Evolutionary conservation across 2,888 invertebrate species (phyloP).

Genomic region (Lithophane socia): DNA sequence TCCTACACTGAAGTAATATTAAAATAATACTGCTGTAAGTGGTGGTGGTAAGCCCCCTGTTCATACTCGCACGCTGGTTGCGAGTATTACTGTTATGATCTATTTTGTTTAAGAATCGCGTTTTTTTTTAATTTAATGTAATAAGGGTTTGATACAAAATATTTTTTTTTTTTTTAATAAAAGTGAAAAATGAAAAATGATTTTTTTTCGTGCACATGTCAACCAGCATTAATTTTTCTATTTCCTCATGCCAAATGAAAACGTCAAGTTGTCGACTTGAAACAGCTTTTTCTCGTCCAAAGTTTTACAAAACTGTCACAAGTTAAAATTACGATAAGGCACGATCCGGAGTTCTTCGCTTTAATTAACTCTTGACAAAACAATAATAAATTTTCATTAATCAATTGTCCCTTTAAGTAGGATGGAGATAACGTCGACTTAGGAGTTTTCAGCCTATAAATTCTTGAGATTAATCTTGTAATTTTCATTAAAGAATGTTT

Average conservation of each 20-base stretch:
- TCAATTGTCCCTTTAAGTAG: conserved; percentile 60
- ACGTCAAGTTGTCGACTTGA: background rate
- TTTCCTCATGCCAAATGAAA: conserved; percentile 14
- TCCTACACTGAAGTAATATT: too few species aligned
- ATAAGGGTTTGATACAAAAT: background rate
- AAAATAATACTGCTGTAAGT: too few species aligned
- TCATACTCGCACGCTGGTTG: background rate
- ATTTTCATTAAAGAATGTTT: conserved; percentile 17
- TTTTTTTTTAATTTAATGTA: too few species aligned
- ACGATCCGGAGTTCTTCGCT: conserved; percentile 62
- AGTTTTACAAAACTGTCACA: conserved; percentile 68
- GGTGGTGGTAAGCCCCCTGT: too few species aligned
- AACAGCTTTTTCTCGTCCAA: conserved; percentile 31
- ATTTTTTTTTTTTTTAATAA: background rate
- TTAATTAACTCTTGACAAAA: conserved; percentile 75
- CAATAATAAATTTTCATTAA: conserved; percentile 74
- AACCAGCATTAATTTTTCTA: background rate
- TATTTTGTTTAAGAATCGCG: too few species aligned
- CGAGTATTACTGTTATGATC: background rate
- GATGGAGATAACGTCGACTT: conserved; percentile 22
- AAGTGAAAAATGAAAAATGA: background rate
- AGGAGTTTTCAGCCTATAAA: conserved; percentile 26
- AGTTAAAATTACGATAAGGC: conserved; percentile 68
- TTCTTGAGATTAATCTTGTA: conserved; percentile 32
- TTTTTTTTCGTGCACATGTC: background rate